phyloP scores from a whole-genome alignment of 1,140 invertebrate genomes.

The Zeugodacus cucurbitae region DNA sequence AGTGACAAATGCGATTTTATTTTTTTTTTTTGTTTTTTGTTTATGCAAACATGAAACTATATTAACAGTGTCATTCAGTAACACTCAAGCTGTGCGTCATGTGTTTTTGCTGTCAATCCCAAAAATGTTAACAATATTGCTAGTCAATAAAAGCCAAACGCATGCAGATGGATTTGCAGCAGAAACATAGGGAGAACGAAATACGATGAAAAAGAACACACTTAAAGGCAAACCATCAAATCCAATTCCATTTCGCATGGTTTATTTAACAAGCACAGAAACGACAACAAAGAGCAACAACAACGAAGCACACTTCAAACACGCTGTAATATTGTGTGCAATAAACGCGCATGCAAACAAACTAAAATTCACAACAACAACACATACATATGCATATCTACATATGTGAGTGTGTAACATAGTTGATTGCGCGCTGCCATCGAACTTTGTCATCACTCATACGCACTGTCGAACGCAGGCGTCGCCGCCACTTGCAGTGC shows the following conservation, averaged over 20 bases:
- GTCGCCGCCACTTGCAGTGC: too few relatives aligned
- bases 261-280: neutral
- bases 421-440: neutral
- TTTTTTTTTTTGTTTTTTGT: neutral
- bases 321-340: neutral
- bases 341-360: neutral
- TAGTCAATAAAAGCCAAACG: neutral
- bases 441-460: slow-evolving; percentile 17
- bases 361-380: neutral
- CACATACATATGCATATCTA: neutral
- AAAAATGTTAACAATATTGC: neutral
- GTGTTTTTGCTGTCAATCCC: neutral
- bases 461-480: neutral
- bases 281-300: neutral
- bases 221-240: neutral
- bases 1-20: neutral
- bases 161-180: neutral
- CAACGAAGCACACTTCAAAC: neutral
- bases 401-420: neutral
- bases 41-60: neutral
- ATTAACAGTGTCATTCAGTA: neutral
- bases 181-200: too few relatives aligned
- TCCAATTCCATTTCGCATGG: slow-evolving; percentile 7
- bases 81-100: neutral
- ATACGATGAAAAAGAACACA: neutral